Percentiles rank a stretch among this genome's conserved stretches.
Conservation (phyloP, 2,113 vertebrate species). For the Nicator chloris region DNA sequence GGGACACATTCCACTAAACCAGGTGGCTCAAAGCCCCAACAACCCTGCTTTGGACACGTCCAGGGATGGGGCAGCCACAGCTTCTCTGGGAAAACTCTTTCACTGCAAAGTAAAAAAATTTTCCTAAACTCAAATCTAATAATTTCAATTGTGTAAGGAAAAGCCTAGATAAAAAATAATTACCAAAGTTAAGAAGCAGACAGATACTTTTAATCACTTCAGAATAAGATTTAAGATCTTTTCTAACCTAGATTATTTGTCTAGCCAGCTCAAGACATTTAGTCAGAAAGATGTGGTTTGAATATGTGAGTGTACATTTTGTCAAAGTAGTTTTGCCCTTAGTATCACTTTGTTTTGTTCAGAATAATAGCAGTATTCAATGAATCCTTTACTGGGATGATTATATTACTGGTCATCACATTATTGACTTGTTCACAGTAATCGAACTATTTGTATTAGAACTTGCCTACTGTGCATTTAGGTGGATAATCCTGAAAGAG, state of each 20-base stretch:
- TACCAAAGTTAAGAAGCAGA: neutral
- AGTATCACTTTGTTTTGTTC: neutral
- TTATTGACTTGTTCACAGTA: neutral
- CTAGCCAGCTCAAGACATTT: neutral
- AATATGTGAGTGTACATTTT: neutral
- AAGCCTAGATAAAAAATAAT: neutral
- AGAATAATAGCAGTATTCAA: neutral
- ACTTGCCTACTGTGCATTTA: neutral
- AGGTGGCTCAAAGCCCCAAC: neutral
- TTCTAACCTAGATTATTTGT: neutral
- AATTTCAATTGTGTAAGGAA: neutral
- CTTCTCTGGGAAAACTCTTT: neutral
- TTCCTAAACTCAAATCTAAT: neutral
- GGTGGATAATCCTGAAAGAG: neutral
- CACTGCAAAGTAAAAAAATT: neutral
- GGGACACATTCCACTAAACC: neutral
- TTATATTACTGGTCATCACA: neutral
- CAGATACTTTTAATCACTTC: neutral
- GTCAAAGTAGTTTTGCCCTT: neutral
- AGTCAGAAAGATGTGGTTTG: neutral
- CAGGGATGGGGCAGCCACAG: neutral
- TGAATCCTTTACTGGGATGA: neutral
- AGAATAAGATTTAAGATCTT: neutral
- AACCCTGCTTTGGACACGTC: neutral
- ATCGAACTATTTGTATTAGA: neutral